Evolutionary conservation across 2,888 invertebrate species (phyloP).

Genomic region (Miltochrista miniata): DNA sequence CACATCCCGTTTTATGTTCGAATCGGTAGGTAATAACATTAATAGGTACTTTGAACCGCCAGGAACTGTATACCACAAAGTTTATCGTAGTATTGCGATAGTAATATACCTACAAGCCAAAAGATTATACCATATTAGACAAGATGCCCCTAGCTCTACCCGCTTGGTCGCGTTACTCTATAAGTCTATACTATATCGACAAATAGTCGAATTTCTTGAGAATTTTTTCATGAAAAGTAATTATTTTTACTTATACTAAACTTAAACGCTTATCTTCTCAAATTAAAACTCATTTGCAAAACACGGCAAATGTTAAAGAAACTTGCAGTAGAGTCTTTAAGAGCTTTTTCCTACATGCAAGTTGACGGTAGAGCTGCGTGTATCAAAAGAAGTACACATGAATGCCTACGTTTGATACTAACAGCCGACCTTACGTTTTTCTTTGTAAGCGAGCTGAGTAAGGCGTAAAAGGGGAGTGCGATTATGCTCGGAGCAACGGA

Average conservation of each 20-base stretch:
- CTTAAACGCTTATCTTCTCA: neutral
- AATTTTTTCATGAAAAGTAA: too few relatives aligned
- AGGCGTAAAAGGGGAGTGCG: slow-evolving; percentile 47
- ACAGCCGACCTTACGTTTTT: slow-evolving; percentile 37
- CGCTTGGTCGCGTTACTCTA: too few relatives aligned
- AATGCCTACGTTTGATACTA: slow-evolving; percentile 39
- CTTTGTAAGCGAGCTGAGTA: slow-evolving; percentile 41
- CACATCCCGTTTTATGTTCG: slow-evolving; percentile 15
- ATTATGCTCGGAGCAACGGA: slow-evolving; percentile 47
- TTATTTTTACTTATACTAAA: neutral
- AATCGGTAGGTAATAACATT: neutral
- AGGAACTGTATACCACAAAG: too few relatives aligned
- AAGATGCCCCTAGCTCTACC: too few relatives aligned
- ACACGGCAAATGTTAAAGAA: slow-evolving; percentile 6
- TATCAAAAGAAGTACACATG: slow-evolving; percentile 28
- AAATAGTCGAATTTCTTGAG: too few relatives aligned
- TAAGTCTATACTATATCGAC: too few relatives aligned
- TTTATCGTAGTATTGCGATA: too few relatives aligned
- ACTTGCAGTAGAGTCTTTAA: slow-evolving; percentile 6
- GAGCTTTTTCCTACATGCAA: slow-evolving; percentile 11
- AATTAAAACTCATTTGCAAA: slow-evolving; percentile 14
- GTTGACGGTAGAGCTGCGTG: slow-evolving; percentile 15
- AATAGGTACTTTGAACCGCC: too few relatives aligned
- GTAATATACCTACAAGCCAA: too few relatives aligned
- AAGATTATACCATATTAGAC: too few relatives aligned